phyloP scores from a whole-genome alignment of 2,797 vertebrate species.

The Anguilla megastoma region DNA sequence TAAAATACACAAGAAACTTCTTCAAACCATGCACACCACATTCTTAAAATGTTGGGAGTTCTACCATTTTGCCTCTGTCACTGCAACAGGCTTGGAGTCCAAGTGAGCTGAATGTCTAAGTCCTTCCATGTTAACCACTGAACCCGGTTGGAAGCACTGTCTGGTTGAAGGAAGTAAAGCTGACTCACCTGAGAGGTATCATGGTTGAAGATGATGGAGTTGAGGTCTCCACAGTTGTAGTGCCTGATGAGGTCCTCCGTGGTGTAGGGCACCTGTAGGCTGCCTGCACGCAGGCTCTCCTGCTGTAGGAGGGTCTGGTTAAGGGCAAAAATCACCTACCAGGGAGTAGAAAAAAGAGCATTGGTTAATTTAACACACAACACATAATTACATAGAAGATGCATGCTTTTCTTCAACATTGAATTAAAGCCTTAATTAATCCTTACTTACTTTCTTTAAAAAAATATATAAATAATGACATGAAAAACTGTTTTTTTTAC shows the following conservation, averaged over 20 bases:
- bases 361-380: slow-evolving; percentile 13
- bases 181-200: slow-evolving; percentile 82
- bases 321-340: slow-evolving; percentile 87
- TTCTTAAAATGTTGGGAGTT: not conserved
- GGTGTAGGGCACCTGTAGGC: slow-evolving; percentile 79
- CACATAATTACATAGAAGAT: not conserved
- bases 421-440: not conserved
- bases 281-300: slow-evolving; percentile 81
- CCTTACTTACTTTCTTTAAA: not conserved
- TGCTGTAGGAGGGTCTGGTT: slow-evolving; percentile 88
- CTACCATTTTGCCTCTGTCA: not conserved
- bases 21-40: not conserved
- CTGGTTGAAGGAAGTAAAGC: not conserved
- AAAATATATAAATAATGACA: not conserved
- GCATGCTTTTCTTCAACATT: not conserved
- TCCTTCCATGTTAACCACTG: not conserved
- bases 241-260: slow-evolving; percentile 88
- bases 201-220: slow-evolving; percentile 86
- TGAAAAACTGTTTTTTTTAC: not conserved
- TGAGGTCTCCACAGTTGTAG: slow-evolving; percentile 89
- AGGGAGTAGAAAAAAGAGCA: not conserved
- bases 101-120: not conserved
- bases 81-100: not conserved
- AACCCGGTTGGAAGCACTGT: not conserved
- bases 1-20: not conserved